Conservation (phyloP, 2,113 vertebrate genomes). For the Phoxinus phoxinus region DNA sequence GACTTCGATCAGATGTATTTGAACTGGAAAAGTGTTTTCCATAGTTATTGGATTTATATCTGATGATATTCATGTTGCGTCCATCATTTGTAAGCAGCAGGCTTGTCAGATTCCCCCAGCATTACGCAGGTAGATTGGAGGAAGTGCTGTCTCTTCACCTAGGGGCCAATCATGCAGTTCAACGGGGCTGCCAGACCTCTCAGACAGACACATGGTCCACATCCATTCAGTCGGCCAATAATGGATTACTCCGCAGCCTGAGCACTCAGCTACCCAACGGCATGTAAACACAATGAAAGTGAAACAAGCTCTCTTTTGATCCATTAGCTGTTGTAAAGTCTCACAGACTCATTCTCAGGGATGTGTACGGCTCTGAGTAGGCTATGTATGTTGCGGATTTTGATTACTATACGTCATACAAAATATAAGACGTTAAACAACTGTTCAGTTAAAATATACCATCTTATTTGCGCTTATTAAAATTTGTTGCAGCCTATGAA, state of each 20-base stretch:
- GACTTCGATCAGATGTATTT: background rate
- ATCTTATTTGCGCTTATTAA: background rate
- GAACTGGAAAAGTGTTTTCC: background rate
- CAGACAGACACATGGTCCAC: conserved; percentile 67
- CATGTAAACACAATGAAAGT: conserved; percentile 41
- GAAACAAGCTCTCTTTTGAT: conserved; percentile 28
- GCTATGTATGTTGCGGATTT: conserved; percentile 1
- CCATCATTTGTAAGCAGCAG: background rate
- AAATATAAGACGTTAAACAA: background rate
- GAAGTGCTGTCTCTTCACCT: conserved; percentile 45
- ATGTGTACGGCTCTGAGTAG: conserved; percentile 16
- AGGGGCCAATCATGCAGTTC: conserved; percentile 62
- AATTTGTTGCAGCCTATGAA: background rate
- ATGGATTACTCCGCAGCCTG: conserved; percentile 39
- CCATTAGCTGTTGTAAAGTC: conserved; percentile 40
- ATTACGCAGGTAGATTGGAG: conserved; percentile 62
- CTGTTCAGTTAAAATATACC: background rate
- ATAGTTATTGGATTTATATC: background rate
- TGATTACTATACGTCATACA: background rate
- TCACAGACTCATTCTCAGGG: background rate
- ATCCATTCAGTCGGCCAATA: conserved; percentile 48
- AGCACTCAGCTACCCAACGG: conserved; percentile 17
- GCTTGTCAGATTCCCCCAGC: conserved; percentile 32
- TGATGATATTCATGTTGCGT: background rate
- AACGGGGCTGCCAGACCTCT: conserved; percentile 68